Evolutionary conservation across 2,888 invertebrate species (phyloP).

Genomic region (Stenodera caucasica): DNA sequence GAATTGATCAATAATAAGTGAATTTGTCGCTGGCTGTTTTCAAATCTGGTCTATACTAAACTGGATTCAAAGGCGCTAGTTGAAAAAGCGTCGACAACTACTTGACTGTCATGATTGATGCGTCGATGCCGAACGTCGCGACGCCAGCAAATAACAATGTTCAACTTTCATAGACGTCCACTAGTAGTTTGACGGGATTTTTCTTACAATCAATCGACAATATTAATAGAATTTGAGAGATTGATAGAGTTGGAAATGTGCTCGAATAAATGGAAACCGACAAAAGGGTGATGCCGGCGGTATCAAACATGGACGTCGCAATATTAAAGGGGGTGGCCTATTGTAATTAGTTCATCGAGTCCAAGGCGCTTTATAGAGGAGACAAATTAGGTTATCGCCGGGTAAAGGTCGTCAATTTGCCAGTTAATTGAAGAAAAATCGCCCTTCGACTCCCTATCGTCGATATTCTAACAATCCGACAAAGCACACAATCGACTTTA

Average conservation of each 20-base stretch:
- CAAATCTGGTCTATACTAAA: not conserved
- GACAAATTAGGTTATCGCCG: not conserved
- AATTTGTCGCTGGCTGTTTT: too few relatives aligned
- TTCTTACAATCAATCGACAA: too few relatives aligned
- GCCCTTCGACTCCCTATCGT: too few relatives aligned
- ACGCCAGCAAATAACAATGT: not conserved
- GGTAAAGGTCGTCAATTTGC: conserved; percentile 1
- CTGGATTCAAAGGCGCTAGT: too few relatives aligned
- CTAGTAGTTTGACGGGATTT: too few relatives aligned
- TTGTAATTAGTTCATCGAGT: not conserved
- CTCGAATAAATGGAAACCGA: not conserved
- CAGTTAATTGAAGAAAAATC: too few relatives aligned
- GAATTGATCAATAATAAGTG: too few relatives aligned
- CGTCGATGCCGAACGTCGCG: not conserved
- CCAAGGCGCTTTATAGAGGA: not conserved
- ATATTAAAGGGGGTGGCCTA: not conserved
- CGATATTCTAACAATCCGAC: too few relatives aligned
- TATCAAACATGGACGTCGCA: not conserved
- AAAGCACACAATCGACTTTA: too few relatives aligned
- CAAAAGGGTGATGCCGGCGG: too few relatives aligned
- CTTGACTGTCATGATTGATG: not conserved
- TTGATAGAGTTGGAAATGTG: too few relatives aligned
- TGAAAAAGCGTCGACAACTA: not conserved
- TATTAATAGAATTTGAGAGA: too few relatives aligned
- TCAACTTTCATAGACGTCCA: not conserved